Conservation (phyloP, 2,113 vertebrate genomes). For the Pleuronectes platessa region DNA sequence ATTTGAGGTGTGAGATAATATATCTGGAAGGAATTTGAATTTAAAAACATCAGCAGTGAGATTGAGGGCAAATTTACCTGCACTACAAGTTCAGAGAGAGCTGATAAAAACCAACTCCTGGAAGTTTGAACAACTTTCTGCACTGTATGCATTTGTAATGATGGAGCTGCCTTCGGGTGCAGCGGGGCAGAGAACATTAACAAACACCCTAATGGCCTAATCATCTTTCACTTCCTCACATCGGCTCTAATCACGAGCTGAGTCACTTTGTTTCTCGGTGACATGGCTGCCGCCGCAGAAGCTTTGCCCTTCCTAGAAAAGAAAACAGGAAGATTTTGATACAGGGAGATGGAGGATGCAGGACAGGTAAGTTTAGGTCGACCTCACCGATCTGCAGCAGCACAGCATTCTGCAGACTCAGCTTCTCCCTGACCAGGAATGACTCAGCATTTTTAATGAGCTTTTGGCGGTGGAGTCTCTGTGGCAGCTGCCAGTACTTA, state of each 20-base stretch:
- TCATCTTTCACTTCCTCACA: constrained; percentile 14
- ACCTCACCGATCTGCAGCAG: constrained; percentile 25
- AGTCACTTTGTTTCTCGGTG: not conserved
- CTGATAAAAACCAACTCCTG: not conserved
- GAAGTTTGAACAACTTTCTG: constrained; percentile 29
- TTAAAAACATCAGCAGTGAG: not conserved
- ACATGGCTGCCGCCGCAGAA: not conserved
- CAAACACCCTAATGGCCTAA: not conserved
- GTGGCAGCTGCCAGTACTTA: constrained; percentile 52
- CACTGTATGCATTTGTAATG: constrained; percentile 12
- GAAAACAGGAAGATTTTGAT: not conserved
- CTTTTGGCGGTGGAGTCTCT: constrained; percentile 40
- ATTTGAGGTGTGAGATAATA: not conserved
- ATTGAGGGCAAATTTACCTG: not conserved
- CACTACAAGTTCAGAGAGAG: not conserved
- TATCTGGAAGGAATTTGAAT: not conserved
- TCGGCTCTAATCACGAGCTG: not conserved
- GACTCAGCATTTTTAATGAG: constrained; percentile 63
- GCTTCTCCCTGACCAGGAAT: constrained; percentile 33
- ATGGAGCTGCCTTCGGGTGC: not conserved
- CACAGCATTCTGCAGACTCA: constrained; percentile 46
- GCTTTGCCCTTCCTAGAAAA: not conserved
- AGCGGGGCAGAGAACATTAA: not conserved
- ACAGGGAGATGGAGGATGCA: not conserved
- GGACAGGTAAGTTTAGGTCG: constrained; percentile 1